Base-by-base conservation (phyloP, 2,797 vertebrate genomes). In the Oophaga sylvatica region DNA sequence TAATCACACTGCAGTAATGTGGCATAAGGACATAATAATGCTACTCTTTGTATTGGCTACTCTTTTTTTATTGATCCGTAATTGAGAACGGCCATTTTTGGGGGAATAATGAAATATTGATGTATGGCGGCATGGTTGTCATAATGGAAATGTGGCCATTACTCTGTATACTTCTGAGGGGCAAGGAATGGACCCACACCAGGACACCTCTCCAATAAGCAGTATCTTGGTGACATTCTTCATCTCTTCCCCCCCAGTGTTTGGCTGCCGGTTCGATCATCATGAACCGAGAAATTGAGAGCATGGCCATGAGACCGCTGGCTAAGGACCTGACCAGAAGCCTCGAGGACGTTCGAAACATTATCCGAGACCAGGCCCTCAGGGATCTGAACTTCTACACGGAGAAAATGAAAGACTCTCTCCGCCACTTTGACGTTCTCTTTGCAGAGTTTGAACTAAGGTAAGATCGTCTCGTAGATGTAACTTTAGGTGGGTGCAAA, bases 201-300 rank as follows among this genome's bases (percentile, higher is more conserved):
- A 41, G 35, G 35, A 41, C 35, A 53, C 11, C 11, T 7, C 48
- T 53, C 48, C 48, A 11, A 53, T 53, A 53, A 53, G 45, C 9
- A 5, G 48, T 19, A 20, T 29, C 0, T 31, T 31, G 16, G 26
- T 73, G 48, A 8, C 75, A 12, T 48, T 57, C 73, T 16, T 35
- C 22, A 4, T 85, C 12, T 20, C 10, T 92, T 60, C 89, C 89
- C 2, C 0, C 80, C 0, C 80, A 99, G 98, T 99, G 98, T 92
- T 93, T 99, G 94, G 98, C 98, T 59, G 98, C 98, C 0, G 98
- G 98, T 91, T 99, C 98, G 53, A 99, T 98, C 93, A 99, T 99
- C 93, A 99, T 99, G 98, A 99, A 99, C 93, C 96, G 98, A 77
- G 98, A 99, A 94, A 98, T 98, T n/a, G 98, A 99, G 93, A 99